phyloP scores from a whole-genome alignment of 1,140 invertebrate genomes.

The Drosophila nebulosa region DNA sequence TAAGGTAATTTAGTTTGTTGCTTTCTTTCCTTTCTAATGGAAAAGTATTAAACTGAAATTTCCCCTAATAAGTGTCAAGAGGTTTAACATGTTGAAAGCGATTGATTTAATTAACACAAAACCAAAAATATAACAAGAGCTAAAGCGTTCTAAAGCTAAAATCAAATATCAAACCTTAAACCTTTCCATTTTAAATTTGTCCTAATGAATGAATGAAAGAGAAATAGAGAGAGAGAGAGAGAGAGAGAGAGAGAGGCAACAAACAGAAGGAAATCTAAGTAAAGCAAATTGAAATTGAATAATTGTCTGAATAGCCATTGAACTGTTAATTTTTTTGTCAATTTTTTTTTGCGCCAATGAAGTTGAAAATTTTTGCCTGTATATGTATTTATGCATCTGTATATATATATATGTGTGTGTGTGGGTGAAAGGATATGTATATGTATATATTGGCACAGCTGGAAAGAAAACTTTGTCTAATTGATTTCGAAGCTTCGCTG shows the following conservation, averaged over 20 bases:
- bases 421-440: not conserved
- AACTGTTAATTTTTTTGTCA: slow-evolving; percentile 63
- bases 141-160: slow-evolving; percentile 8
- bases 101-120: not conserved
- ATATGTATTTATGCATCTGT: not conserved
- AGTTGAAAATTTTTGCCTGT: slow-evolving; percentile 42
- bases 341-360: slow-evolving; percentile 45
- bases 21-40: not conserved
- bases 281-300: slow-evolving; percentile 11
- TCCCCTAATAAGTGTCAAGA: not conserved
- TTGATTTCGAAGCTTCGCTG: slow-evolving; percentile 62
- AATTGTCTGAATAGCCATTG: slow-evolving; percentile 39
- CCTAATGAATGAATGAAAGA: too few species aligned
- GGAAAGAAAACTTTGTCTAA: slow-evolving; percentile 65
- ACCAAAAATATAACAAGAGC: not conserved
- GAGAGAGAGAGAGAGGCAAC: slow-evolving; percentile 9
- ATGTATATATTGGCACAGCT: slow-evolving; percentile 33
- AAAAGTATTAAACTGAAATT: not conserved
- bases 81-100: not conserved
- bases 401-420: not conserved
- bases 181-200: too few species aligned
- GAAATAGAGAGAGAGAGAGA: too few species aligned
- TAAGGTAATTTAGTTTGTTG: slow-evolving; percentile 41
- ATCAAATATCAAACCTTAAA: not conserved
- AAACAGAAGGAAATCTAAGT: not conserved